Base-by-base conservation (phyloP, 2,888 invertebrate genomes). In the Drosophila bunnanda region DNA sequence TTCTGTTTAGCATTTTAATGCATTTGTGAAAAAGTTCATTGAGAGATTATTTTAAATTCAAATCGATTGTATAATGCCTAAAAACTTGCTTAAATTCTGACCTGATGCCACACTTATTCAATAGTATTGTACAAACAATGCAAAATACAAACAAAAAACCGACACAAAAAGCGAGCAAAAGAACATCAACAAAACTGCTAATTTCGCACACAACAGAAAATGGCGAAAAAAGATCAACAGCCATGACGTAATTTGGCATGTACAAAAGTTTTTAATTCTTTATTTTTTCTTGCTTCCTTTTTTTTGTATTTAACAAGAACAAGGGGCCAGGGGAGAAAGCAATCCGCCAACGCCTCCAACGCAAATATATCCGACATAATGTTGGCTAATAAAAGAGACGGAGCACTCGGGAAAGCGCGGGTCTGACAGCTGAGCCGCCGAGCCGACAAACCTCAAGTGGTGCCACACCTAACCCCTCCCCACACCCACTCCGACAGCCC, bases 361-460 rank as follows among this genome's bases (percentile, higher is more conserved):
- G 73, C 83, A 83, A 86, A 70, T 81, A 69, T 65, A 84, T 87
- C 68, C 72, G 78, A 67, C 85, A 78, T 87, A 78, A 89, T 84
- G 56, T 69, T 75, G 54, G 82, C 85, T 87, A 83, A 89, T 89
- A 75, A 73, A 64, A 68, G 86, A 68, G 67, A 36, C 53, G 39
- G n/a, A 44, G 39, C 30, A 22, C 41, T 38, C 41, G 9, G 32
- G 32, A 41, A 50, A 44, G 62, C 34, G 79, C 36, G 17, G 44
- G 60, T 59, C 39, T 61, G 68, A 38, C 61, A 46, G 54, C 36
- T 54, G 36, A 83, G 83, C 74, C 62, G 53, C 50, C 56, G 60
- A 52, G 70, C 76, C 85, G 88, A 88, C 79, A 88, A 87, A 85
- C 73, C 85, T 81, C 79, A 87, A 82, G 84, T 89, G 81, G 62